These are phyloP conservation scores for Manis crassicaudata DNA, from an alignment of 2,797 vertebrate species.

Conservation along the genomic window DNA sequence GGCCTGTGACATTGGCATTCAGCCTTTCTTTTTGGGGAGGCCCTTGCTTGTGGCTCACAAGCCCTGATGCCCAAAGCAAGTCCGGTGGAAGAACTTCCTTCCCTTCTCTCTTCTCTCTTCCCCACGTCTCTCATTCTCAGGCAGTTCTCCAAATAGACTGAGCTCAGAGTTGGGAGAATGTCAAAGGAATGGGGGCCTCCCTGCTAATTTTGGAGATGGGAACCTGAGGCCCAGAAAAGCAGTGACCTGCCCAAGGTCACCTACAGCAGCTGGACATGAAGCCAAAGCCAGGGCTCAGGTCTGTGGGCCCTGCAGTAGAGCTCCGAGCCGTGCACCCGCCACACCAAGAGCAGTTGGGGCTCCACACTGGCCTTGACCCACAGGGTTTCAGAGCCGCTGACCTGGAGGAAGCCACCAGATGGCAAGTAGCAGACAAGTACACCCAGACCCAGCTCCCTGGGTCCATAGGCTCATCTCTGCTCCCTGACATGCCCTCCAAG, in stretches of 20 bases:
- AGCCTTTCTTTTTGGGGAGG: background rate
- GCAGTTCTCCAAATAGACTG: background rate
- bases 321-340: too few species aligned
- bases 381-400: background rate
- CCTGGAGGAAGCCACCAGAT: background rate
- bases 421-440: background rate
- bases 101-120: background rate
- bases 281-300: background rate
- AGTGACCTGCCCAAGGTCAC: background rate
- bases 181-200: background rate
- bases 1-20: background rate
- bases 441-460: background rate
- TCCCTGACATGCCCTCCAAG: background rate
- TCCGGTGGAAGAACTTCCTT: background rate
- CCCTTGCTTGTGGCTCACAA: background rate
- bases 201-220: background rate
- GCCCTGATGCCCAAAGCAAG: accelerated
- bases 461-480: background rate
- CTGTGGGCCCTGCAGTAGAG: background rate
- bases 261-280: background rate
- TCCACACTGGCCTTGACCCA: background rate
- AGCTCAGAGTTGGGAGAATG: background rate
- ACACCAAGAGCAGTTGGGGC: too few species aligned
- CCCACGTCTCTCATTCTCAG: background rate
- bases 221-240: background rate